phyloP scores from a whole-genome alignment of 37 sponge, comb jelly and placozoan species.

The Beroe forskalii region DNA sequence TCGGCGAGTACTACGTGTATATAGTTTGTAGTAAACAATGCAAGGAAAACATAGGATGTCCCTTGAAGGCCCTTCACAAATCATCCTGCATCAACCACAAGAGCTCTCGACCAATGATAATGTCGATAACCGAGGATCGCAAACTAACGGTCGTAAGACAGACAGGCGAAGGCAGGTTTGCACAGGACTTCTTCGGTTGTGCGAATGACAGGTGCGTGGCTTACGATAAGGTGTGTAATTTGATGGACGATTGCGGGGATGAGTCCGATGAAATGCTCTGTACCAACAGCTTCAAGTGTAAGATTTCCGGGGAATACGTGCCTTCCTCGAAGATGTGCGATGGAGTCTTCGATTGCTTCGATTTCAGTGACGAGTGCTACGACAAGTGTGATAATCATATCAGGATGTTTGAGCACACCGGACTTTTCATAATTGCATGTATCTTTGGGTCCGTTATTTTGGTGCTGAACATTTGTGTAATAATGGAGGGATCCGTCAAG shows the following conservation, averaged over 20 bases:
- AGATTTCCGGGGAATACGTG: not conserved
- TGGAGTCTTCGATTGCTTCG: conserved; percentile 24
- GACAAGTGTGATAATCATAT: not conserved
- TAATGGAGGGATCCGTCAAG: not conserved
- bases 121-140: not conserved
- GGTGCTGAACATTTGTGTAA: not conserved
- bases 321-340: not conserved
- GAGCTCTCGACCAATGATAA: not conserved
- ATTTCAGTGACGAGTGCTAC: conserved; percentile 32
- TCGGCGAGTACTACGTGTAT: conserved; percentile 1
- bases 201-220: not conserved
- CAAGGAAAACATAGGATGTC: not conserved
- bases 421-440: not conserved
- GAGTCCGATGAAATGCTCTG: not conserved
- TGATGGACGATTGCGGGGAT: conserved; percentile 20
- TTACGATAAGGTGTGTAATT: conserved; percentile 6
- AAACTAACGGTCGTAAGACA: not conserved
- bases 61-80: not conserved
- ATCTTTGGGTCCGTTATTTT: not conserved
- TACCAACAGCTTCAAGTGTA: not conserved
- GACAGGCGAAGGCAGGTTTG: not conserved
- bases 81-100: not conserved
- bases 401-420: not conserved
- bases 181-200: not conserved
- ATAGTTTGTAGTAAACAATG: not conserved